phyloP scores from a whole-genome alignment of 2,113 vertebrate genomes.

The Ophiodon elongatus region DNA sequence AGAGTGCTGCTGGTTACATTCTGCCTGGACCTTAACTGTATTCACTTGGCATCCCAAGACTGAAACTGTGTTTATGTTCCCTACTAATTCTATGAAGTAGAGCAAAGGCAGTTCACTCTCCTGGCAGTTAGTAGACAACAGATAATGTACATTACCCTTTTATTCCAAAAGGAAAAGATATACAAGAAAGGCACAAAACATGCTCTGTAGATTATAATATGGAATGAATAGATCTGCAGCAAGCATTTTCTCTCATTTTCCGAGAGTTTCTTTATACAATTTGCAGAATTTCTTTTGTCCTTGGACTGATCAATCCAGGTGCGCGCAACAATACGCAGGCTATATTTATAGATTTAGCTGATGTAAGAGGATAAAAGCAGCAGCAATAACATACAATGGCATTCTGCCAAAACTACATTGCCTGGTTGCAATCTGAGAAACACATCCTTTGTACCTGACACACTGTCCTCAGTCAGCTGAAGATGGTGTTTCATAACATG shows the following conservation, averaged over 20 bases:
- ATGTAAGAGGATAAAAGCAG: not conserved
- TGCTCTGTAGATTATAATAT: not conserved
- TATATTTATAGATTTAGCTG: not conserved
- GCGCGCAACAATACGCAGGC: not conserved
- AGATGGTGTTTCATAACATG: not conserved
- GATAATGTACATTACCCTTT: not conserved
- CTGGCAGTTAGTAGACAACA: not conserved
- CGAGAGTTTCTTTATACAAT: not conserved
- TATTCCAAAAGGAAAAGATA: not conserved
- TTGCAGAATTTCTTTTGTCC: not conserved
- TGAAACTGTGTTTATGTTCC: constrained; percentile 16
- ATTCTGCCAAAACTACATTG: constrained; percentile 1
- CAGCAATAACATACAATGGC: not conserved
- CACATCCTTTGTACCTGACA: constrained; percentile 3
- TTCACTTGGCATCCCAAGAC: constrained; percentile 1
- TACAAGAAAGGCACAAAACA: not conserved
- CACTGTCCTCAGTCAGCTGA: constrained; percentile 10
- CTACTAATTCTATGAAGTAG: not conserved
- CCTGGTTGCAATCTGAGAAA: not conserved
- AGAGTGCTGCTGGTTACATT: constrained; percentile 21
- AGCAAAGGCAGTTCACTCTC: not conserved
- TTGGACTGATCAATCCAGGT: not conserved
- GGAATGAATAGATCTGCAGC: not conserved
- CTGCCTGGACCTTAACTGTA: constrained; percentile 20
- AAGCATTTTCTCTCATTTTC: not conserved